A percentile compares a stretch with the other conserved stretches of the same genome.
Conservation (phyloP, 2,797 vertebrate species). For the Thalassophryne amazonica region DNA sequence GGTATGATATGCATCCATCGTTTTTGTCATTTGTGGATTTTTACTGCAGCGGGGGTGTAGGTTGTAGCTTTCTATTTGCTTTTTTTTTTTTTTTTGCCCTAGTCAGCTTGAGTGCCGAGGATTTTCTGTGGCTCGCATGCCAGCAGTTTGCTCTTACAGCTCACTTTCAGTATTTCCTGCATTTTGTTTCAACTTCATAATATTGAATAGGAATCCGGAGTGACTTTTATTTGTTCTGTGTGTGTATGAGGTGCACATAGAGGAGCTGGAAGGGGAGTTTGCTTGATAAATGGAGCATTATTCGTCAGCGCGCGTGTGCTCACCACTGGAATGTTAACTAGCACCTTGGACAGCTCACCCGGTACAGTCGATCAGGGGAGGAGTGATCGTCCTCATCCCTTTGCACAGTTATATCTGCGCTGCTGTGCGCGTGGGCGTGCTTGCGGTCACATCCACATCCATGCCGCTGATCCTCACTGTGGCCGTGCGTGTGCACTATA, state of each 20-base stretch:
- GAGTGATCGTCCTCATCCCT: constrained; percentile 24
- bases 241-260: constrained; percentile 20
- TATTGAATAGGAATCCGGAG: not conserved
- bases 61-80: constrained; percentile 30
- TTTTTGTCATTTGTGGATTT: constrained; percentile 28
- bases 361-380: constrained; percentile 36
- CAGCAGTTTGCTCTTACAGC: not conserved
- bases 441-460: constrained; percentile 28
- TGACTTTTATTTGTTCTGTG: constrained; percentile 9
- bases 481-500: constrained; percentile 25
- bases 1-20: constrained; percentile 34
- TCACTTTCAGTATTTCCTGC: not conserved
- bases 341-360: constrained; percentile 71
- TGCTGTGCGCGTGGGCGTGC: constrained; percentile 3
- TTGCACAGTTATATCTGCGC: constrained; percentile 16
- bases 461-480: constrained; percentile 27
- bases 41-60: constrained; percentile 60
- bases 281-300: constrained; percentile 74
- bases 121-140: constrained; percentile 17
- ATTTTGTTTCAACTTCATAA: not conserved
- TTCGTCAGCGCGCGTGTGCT: constrained; percentile 71
- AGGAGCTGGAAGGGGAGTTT: constrained; percentile 52
- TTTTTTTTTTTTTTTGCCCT: constrained; percentile 45
- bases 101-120: constrained; percentile 49
- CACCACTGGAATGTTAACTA: constrained; percentile 79